These are phyloP conservation scores for Phortica okadai DNA, from an alignment of 2,888 invertebrate genomes.

Conservation along the genomic window DNA sequence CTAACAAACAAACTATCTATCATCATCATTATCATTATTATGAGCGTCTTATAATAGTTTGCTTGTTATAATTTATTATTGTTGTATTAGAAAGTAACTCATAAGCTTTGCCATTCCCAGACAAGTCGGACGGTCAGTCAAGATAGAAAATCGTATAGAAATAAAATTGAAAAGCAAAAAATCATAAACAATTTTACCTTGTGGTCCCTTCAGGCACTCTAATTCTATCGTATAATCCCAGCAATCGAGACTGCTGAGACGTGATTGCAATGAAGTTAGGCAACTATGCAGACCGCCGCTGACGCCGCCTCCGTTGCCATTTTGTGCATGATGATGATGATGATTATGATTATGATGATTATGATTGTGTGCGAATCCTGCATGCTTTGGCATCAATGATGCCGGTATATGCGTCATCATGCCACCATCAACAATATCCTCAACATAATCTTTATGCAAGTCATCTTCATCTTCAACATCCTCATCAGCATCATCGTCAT, in stretches of 20 bases:
- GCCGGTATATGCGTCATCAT: slow-evolving; percentile 43
- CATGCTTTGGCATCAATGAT: slow-evolving; percentile 41
- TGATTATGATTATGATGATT: too few relatives aligned
- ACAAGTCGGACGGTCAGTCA: too few relatives aligned
- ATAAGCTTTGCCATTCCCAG: not conserved
- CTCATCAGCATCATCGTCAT: not conserved
- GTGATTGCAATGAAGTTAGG: slow-evolving; percentile 53
- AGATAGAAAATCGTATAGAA: not conserved
- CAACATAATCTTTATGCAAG: not conserved
- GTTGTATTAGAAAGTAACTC: slow-evolving; percentile 7
- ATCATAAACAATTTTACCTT: slow-evolving; percentile 79
- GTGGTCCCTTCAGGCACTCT: slow-evolving; percentile 86
- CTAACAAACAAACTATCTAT: not conserved
- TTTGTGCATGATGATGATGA: slow-evolving; percentile 25
- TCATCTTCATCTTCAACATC: not conserved
- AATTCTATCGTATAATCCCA: slow-evolving; percentile 92
- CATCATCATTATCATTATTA: not conserved
- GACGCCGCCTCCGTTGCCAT: slow-evolving; percentile 25
- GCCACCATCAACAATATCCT: not conserved
- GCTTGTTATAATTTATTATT: not conserved
- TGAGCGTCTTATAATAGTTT: not conserved
- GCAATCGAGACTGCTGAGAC: slow-evolving; percentile 84
- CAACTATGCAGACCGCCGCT: slow-evolving; percentile 9
- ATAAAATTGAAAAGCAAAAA: not conserved
- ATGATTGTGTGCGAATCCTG: too few relatives aligned